Evolutionary conservation across 1,140 invertebrate genomes (phyloP).

Genomic region (Brachionus koreanus): DNA sequence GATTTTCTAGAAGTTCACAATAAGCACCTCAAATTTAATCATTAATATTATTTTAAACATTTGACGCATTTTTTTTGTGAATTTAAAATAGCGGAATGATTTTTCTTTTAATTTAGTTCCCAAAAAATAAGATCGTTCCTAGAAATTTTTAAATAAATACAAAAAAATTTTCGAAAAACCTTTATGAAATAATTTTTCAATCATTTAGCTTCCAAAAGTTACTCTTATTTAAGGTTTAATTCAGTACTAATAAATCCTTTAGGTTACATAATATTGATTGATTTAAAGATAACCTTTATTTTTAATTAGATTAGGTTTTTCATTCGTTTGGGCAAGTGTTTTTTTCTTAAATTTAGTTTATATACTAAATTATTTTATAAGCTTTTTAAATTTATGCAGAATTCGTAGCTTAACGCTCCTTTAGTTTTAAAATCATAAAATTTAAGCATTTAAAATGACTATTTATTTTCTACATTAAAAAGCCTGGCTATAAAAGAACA

Average conservation of each 20-base stretch:
- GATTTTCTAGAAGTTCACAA: neutral
- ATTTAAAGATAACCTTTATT: neutral
- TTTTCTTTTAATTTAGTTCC: neutral
- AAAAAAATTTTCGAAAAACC: neutral
- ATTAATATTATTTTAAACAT: neutral
- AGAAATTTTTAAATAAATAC: neutral
- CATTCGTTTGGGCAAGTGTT: neutral
- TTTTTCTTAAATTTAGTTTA: neutral
- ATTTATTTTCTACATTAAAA: neutral
- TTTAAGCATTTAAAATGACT: neutral
- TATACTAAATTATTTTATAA: neutral
- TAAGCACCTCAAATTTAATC: neutral
- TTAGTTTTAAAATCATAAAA: neutral
- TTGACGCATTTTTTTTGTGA: neutral
- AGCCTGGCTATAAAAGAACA: neutral
- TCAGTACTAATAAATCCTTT: neutral
- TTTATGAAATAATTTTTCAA: neutral
- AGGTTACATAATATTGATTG: neutral
- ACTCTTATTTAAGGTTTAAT: neutral
- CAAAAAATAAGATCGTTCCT: neutral
- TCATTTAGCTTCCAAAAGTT: neutral
- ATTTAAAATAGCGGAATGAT: too few species aligned
- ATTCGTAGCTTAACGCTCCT: neutral
- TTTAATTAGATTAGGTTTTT: neutral
- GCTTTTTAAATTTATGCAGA: neutral